Evolutionary conservation across 2,797 vertebrate species (phyloP), one percentile per base, ranked within the genome.

Genomic region (Lacerta bilineata): DNA sequence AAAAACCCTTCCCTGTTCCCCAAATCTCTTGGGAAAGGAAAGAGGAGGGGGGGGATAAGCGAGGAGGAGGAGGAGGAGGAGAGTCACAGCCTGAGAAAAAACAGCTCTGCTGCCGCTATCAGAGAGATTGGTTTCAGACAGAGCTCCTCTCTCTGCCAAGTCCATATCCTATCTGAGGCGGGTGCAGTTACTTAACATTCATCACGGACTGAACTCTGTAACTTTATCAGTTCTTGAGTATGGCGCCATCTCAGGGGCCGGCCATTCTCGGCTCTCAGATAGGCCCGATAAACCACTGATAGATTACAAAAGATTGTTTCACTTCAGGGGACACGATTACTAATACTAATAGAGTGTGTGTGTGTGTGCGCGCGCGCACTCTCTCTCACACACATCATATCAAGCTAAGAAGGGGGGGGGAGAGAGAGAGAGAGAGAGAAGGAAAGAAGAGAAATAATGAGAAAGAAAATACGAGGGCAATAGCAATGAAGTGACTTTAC

Each of bases 271-370:
- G 97, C 97, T 97, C 98, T 97, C 97, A 96, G 98, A 98, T 98
- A 98, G 97, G 96, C 90, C 96, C 66, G 98, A 99, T 98, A 99
- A 98, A 96, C 46, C 92, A 18, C 98, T 98, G 97, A 98, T 98
- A 99, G 98, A 99, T 99, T 97, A 98, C 98, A 98, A 94, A 96
- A 98, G 98, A 99, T 99, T 98, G 98, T 97, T 98, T 98, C 98
- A 98, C 98, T 98, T 97, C 95, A 97, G 97, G 98, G 98, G 98
- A 98, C 96, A 96, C 96, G 96, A 95, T 95, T 97, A 96, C 98
- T 97, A 95, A 96, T 92, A 94, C 97, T 97, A 97, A 98, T 96
- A 97, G 97, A 96, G 95, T 97, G 97, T 93, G 95, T 96, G 97
- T 27, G 82, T 50, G 50, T 55, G 50, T 55, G n/a, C n/a, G n/a